These are phyloP conservation scores for Clusia tigrina DNA, from an alignment of 2,888 invertebrate genomes.

Conservation along the genomic window DNA sequence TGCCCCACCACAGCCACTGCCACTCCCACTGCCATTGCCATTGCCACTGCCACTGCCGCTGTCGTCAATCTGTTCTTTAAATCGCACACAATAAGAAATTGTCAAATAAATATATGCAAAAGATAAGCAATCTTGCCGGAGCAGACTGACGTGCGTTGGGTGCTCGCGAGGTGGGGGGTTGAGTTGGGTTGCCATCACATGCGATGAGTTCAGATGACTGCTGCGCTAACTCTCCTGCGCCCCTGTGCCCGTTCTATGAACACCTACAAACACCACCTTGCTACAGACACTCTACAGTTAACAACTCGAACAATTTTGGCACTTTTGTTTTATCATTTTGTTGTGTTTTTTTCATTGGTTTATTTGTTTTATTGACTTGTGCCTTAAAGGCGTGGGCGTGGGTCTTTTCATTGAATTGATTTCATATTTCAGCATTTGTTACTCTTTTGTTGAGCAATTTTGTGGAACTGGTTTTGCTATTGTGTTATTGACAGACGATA, in stretches of 20 bases:
- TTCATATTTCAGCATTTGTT: conserved; percentile 18
- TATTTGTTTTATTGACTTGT: neutral
- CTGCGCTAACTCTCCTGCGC: too few relatives aligned
- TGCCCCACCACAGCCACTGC: too few relatives aligned
- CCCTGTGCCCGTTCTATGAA: too few relatives aligned
- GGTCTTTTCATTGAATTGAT: neutral
- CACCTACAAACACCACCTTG: too few relatives aligned
- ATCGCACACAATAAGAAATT: conserved; percentile 38
- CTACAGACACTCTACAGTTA: too few relatives aligned
- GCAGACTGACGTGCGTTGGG: too few relatives aligned
- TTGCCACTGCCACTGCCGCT: neutral
- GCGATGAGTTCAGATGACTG: neutral
- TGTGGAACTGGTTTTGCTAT: neutral
- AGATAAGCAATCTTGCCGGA: conserved; percentile 44
- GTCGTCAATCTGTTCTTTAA: neutral
- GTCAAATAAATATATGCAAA: conserved; percentile 50
- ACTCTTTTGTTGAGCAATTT: neutral
- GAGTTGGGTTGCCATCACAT: too few relatives aligned
- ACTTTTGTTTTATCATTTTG: neutral
- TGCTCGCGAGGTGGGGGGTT: too few relatives aligned
- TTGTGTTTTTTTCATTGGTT: neutral
- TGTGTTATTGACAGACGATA: neutral
- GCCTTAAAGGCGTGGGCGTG: neutral
- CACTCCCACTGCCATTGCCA: neutral
- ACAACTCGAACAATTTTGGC: too few relatives aligned